Evolutionary conservation across 2,113 vertebrate species (phyloP), one percentile per base, ranked within the genome.

Genomic region (Montifringilla adamsi): DNA sequence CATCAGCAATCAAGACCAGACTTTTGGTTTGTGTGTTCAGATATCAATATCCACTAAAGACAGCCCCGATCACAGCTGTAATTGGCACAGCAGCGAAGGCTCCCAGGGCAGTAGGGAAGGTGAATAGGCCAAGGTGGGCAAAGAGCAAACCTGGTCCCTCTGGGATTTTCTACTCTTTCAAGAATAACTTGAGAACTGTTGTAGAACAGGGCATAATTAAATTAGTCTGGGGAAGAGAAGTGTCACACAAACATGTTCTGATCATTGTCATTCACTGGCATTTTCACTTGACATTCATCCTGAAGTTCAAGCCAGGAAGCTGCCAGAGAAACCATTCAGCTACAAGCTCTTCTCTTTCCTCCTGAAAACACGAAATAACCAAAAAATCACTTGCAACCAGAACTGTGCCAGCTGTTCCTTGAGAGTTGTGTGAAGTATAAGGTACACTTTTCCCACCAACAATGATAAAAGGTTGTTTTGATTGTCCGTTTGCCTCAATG

Each of bases 1-100:
- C 77, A 85, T 43, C 58, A 70, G 68, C 85, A 95, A 93, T 95
- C 90, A 94, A 94, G 79, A 81, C 83, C 83, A 94, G 88, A 86
- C 74, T 86, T 77, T 59, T 37, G 58, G 47, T 94, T 96, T 90
- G 70, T 94, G 94, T 95, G 73, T 91, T 93, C 31, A 0, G 67
- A 39, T 88, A 94, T 80, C 80, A 92, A 64, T 85, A 87, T 35
- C 59, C 75, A 76, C 74, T 30, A 44, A 75, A 80, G 53, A n/a
- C 79, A 85, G 80, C n/a, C 58, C 39, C 0, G 2, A 58, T 63
- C 23, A 5, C 0, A 0, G 58, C 84, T 87, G 23, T 76, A 88
- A 89, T 31, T 76, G 82, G 53, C 49, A 78, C 4, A 2, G 58
- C 73, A 89, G 72, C 3, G 2, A 87, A 55, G 7, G 15, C 30